phyloP scores from a whole-genome alignment of 1,140 invertebrate species.

The Drosophila bifasciata region DNA sequence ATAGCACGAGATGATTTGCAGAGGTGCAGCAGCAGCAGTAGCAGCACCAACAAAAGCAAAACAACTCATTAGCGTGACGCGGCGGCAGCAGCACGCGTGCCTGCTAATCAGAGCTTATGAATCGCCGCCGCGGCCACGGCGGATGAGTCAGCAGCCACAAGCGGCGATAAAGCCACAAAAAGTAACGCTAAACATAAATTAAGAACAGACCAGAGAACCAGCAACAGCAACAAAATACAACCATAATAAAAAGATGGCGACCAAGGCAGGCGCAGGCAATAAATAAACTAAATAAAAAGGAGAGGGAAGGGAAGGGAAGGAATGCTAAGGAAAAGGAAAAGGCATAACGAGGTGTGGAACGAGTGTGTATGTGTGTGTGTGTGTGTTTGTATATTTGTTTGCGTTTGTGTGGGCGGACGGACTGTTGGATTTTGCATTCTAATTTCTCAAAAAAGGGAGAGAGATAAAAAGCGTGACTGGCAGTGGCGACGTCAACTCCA shows the following conservation, averaged over 20 bases:
- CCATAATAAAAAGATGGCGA: constrained; percentile 12
- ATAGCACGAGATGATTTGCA: constrained; percentile 3
- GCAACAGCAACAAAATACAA: constrained; percentile 13
- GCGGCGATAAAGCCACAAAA: constrained; percentile 31
- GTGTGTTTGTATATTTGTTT: constrained; percentile 10
- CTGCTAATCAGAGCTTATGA: constrained; percentile 71
- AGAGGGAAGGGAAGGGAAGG: background rate
- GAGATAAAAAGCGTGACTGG: constrained; percentile 32
- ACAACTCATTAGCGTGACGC: constrained; percentile 73
- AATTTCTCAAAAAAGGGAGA: constrained; percentile 61
- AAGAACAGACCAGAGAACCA: constrained; percentile 16
- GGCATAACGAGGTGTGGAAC: constrained; percentile 10
- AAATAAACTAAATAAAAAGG: constrained; percentile 5
- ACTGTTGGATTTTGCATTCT: constrained; percentile 58
- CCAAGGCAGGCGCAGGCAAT: constrained; percentile 1
- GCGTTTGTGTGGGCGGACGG: constrained; percentile 16
- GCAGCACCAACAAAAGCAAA: constrained; percentile 25
- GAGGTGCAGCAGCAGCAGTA: constrained; percentile 3
- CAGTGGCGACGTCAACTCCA: constrained; percentile 18
- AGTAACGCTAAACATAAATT: constrained; percentile 51
- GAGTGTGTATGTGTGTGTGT: constrained; percentile 20
- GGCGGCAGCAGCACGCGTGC: constrained; percentile 42
- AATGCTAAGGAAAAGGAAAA: too few species aligned
- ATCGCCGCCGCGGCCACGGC: constrained; percentile 41
- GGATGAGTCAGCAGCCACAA: constrained; percentile 66